Conservation (phyloP, 2,888 invertebrate genomes). For the Kuschelorhynchus macadamiae region DNA sequence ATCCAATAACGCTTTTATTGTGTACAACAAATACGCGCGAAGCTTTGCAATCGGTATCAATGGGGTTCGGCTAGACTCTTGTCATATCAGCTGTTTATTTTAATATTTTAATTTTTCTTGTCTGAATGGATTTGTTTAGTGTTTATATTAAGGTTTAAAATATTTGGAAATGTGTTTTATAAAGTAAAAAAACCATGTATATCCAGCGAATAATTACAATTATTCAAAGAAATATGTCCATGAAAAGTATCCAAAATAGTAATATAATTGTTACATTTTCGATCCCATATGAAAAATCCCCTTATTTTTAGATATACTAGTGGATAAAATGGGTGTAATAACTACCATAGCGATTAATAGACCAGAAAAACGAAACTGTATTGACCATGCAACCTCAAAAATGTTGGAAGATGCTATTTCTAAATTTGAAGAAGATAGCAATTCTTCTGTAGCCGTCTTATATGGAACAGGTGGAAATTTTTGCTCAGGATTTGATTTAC, state of each 20-base stretch:
- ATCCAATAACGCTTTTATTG: no score
- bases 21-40: no score
- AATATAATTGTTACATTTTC: slow-evolving; percentile 4
- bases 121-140: no score
- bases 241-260: neutral
- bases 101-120: no score
- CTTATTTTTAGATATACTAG: slow-evolving; percentile 50
- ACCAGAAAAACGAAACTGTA: slow-evolving; percentile 85
- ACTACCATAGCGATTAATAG: slow-evolving; percentile 91
- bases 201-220: neutral
- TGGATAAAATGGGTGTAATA: slow-evolving; percentile 77
- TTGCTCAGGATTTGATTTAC: slow-evolving; percentile 92
- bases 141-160: no score
- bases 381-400: slow-evolving; percentile 79
- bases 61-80: no score
- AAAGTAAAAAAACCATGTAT: no score
- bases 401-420: slow-evolving; percentile 81
- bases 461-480: slow-evolving; percentile 95
- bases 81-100: no score
- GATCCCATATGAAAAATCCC: neutral
- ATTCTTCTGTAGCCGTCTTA: slow-evolving; percentile 81
- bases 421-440: slow-evolving; percentile 83
- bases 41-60: no score
- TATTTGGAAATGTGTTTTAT: no score
- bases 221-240: slow-evolving; percentile 18